Conservation (phyloP, 2,888 invertebrate species). For the Zaprionus bogoriensis region DNA sequence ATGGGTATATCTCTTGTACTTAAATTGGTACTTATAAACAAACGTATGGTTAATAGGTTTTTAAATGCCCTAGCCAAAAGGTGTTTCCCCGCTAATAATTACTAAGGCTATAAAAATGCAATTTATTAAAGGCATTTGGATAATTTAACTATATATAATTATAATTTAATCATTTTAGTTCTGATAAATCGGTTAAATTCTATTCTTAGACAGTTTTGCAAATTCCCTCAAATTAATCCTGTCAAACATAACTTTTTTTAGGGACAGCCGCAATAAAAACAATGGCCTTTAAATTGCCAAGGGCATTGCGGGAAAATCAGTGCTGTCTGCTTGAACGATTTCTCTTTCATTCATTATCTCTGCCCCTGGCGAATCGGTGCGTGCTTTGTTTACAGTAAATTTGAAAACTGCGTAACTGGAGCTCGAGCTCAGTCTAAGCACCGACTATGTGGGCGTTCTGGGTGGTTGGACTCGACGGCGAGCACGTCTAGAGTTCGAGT, state of each 20-base stretch:
- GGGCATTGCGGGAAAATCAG: neutral
- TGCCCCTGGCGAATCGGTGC: constrained; percentile 21
- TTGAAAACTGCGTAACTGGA: constrained; percentile 15
- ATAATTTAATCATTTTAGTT: no score
- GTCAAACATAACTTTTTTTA: no score
- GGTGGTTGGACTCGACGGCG: constrained; percentile 36
- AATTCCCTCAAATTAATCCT: neutral
- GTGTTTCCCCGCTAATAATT: neutral
- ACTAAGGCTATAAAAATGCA: neutral
- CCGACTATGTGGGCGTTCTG: constrained; percentile 53
- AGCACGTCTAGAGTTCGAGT: constrained; percentile 18
- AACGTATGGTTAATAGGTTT: neutral
- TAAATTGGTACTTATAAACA: neutral
- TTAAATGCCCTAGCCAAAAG: neutral
- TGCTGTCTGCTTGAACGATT: constrained; percentile 13
- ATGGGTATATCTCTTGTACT: neutral
- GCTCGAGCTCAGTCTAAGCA: constrained; percentile 19
- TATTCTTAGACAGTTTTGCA: no score
- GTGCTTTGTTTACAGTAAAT: constrained; percentile 56
- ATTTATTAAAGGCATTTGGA: neutral
- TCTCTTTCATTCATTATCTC: constrained; percentile 25
- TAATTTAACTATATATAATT: neutral
- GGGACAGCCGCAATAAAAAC: neutral
- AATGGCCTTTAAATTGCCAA: neutral
- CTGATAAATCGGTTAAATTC: no score